These are phyloP conservation scores for Papilio glaucus DNA, from an alignment of 1,140 invertebrate genomes.

Conservation along the genomic window DNA sequence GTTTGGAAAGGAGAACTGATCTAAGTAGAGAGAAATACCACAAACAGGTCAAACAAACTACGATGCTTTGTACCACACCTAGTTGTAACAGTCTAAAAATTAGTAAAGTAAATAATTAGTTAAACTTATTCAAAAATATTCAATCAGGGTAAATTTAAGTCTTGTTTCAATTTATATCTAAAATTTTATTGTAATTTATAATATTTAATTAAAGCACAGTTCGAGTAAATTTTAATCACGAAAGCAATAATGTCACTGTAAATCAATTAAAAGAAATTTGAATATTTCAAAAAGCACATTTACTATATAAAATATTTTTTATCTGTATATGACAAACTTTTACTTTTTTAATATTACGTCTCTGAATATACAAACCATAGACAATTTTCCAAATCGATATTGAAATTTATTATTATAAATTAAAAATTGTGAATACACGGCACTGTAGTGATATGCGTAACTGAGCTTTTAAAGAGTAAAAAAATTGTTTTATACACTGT, in stretches of 20 bases:
- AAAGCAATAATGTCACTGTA: constrained; percentile 5
- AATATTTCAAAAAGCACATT: constrained; percentile 7
- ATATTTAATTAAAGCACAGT: neutral
- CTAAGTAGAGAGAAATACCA: neutral
- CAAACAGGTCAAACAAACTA: neutral
- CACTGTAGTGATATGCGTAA: constrained; percentile 80
- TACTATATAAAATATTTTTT: constrained; percentile 36
- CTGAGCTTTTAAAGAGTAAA: constrained; percentile 74
- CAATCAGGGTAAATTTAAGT: constrained; percentile 1
- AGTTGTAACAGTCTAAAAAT: too few relatives aligned
- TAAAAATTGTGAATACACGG: constrained; percentile 69
- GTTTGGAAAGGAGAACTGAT: constrained; percentile 53
- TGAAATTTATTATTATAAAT: constrained; percentile 56
- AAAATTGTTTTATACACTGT: constrained; percentile 78
- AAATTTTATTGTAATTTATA: neutral
- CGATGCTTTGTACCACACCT: too few relatives aligned
- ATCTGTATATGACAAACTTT: constrained; percentile 19
- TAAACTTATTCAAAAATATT: neutral
- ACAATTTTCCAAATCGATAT: constrained; percentile 67
- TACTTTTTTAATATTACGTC: constrained; percentile 23
- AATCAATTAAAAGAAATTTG: neutral
- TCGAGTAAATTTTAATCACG: neutral
- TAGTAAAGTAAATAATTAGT: neutral
- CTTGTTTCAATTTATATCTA: neutral
- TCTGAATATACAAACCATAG: constrained; percentile 4